phyloP scores from a whole-genome alignment of 2,888 invertebrate genomes.

The Helicoverpa assulta region DNA sequence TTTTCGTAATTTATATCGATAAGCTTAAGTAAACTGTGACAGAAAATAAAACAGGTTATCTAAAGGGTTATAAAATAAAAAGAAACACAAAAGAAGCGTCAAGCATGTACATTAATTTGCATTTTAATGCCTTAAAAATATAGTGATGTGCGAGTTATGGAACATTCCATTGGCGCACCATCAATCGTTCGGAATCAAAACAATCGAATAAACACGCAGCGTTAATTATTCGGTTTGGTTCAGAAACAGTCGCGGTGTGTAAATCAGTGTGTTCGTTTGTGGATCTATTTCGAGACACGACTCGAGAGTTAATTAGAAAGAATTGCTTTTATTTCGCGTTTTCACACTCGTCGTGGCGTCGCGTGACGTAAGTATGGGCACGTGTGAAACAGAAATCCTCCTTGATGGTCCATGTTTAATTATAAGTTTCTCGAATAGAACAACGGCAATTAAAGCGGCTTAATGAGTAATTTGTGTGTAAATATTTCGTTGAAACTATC shows the following conservation, averaged over 20 bases:
- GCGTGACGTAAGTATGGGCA: slow-evolving; percentile 78
- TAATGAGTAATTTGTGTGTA: slow-evolving; percentile 61
- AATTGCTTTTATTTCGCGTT: slow-evolving; percentile 90
- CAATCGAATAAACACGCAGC: slow-evolving; percentile 86
- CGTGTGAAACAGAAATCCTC: slow-evolving; percentile 77
- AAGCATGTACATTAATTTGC: slow-evolving; percentile 55
- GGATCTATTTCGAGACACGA: slow-evolving; percentile 81
- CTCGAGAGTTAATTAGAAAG: slow-evolving; percentile 89
- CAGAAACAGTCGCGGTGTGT: slow-evolving; percentile 84
- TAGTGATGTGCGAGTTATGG: slow-evolving; percentile 60
- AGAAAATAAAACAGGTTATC: slow-evolving; percentile 51
- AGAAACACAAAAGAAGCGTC: slow-evolving; percentile 58
- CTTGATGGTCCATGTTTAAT: slow-evolving; percentile 78
- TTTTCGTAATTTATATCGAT: slow-evolving; percentile 49
- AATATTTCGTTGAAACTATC: slow-evolving; percentile 57
- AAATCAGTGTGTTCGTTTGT: slow-evolving; percentile 81
- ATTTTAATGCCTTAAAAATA: slow-evolving; percentile 59
- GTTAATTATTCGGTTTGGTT: slow-evolving; percentile 87
- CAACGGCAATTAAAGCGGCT: slow-evolving; percentile 69
- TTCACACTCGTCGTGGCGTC: slow-evolving; percentile 82
- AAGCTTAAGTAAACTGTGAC: slow-evolving; percentile 31
- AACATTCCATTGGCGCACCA: slow-evolving; percentile 68
- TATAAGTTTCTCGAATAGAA: slow-evolving; percentile 71
- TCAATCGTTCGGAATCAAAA: slow-evolving; percentile 87
- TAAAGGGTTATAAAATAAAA: slow-evolving; percentile 52